Base-by-base conservation (phyloP, 2,888 invertebrate genomes). In the Platycheirus albimanus region DNA sequence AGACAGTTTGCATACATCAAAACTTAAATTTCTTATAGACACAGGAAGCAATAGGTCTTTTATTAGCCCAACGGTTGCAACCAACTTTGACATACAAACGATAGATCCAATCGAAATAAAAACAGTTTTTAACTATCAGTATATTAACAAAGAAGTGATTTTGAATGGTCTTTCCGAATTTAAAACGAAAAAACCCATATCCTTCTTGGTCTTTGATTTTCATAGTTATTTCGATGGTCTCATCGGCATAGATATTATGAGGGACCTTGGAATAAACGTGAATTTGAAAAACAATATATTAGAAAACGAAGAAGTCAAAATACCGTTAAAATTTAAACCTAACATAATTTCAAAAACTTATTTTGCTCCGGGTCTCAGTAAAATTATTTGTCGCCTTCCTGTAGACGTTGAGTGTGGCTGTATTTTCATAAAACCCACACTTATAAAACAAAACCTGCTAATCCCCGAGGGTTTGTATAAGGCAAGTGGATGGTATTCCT, bases 391-490 rank as follows among this genome's bases (percentile, higher is more conserved):
- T 10, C 20, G 64, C 0, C 45, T 83, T 28, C 76, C 83, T n/a
- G 72, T 84, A 10, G 76, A 84, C 19, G 36, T 84, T 45, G 28
- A 85, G 24, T 61, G 19, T 15, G 78, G 83, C 0, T n/a, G 63
- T 45, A 36, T 80, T 13, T 72, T 51, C 30, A 43, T 72, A 19
- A 67, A 71, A 49, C 36, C 63, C 8, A 45, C 61, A 28, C 0
- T 24, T 24, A 75, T 64, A 19, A 70, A 51, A 13, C 38, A 49
- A 19, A 11, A 63, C n/a, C 15, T 85, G 1, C 1, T 61, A 28
- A 71, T 83, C 33, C 10, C 80, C 8, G 80, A 79, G 30, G 75
- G 77, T 13, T 19, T 85, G 2, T 85, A 61, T 28, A 13, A 66
- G 5, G 61, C 66, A 11, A 38, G 64, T 2, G 30, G 19, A 1